Conservation (phyloP, 1,140 invertebrate genomes). For the Drosophila asahinai region DNA sequence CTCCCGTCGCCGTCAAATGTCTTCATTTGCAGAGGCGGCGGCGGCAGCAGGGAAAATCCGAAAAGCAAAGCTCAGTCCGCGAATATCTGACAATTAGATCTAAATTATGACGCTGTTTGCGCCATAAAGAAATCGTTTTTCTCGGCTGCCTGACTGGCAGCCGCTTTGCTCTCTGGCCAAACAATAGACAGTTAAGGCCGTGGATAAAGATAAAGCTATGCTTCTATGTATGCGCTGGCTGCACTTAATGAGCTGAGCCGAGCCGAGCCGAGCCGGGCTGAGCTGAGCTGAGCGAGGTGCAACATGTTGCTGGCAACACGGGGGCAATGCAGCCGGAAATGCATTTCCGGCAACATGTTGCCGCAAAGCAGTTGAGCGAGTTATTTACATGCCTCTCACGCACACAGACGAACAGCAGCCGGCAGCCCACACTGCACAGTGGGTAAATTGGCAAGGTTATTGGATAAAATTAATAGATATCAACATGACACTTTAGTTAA, state of each 20-base stretch:
- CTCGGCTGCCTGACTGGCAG: conserved; percentile 46
- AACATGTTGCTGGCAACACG: conserved; percentile 33
- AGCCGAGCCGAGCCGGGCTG: conserved; percentile 2
- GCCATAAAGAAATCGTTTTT: conserved; percentile 80
- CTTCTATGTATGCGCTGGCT: conserved; percentile 68
- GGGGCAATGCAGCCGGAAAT: conserved; percentile 51
- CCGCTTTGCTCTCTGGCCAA: conserved; percentile 51
- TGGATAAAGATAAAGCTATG: conserved; percentile 67
- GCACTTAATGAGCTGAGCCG: conserved; percentile 68
- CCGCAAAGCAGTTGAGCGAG: conserved; percentile 48
- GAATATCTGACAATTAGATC: conserved; percentile 80
- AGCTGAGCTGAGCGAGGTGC: not conserved
- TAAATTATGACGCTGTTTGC: conserved; percentile 80
- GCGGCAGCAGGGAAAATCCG: conserved; percentile 15
- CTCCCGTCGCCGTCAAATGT: conserved; percentile 62
- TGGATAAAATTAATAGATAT: too few relatives aligned
- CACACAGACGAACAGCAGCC: conserved; percentile 22
- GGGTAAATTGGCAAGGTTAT: too few relatives aligned
- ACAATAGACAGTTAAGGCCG: conserved; percentile 78
- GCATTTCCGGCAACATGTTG: conserved; percentile 62
- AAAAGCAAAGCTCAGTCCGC: conserved; percentile 26
- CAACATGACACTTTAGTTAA: too few relatives aligned
- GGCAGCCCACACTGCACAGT: conserved; percentile 4
- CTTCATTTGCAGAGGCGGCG: conserved; percentile 59
- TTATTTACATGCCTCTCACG: conserved; percentile 53